Evolutionary conservation across 2,888 invertebrate genomes (phyloP).

Genomic region (Anorthoa munda): DNA sequence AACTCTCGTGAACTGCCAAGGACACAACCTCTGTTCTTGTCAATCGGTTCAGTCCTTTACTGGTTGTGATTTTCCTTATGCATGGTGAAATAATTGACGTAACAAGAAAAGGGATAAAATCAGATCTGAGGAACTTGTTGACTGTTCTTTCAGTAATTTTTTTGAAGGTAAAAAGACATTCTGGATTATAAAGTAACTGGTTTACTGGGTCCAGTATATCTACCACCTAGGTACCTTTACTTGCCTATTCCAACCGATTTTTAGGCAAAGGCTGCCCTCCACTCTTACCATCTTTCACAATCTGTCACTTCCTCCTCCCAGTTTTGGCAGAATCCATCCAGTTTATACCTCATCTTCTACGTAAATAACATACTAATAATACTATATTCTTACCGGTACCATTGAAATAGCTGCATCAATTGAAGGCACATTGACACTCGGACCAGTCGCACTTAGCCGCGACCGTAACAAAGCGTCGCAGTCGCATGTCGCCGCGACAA

Average conservation of each 20-base stretch:
- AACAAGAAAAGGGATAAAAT: neutral
- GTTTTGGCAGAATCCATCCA: neutral
- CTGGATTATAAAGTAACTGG: neutral
- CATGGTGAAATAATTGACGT: neutral
- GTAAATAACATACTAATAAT: neutral
- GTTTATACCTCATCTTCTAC: neutral
- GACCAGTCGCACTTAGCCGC: constrained; percentile 33
- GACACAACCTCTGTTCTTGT: neutral
- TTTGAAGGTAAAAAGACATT: neutral
- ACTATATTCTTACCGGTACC: neutral
- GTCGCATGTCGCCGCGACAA: constrained; percentile 62
- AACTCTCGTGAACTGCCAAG: neutral
- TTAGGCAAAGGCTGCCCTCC: neutral
- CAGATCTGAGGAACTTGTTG: neutral
- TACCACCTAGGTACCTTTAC: neutral
- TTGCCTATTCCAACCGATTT: neutral
- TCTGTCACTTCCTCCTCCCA: neutral
- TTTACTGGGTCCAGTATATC: too few species aligned
- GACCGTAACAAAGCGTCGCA: constrained; percentile 60
- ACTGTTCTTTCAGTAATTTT: neutral
- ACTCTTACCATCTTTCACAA: too few species aligned
- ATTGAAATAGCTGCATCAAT: constrained; percentile 1
- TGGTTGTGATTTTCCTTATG: neutral
- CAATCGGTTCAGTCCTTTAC: neutral
- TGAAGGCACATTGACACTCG: constrained; percentile 6